Evolutionary conservation across 2,797 vertebrate species (phyloP).

Genomic region (Mycteria americana): DNA sequence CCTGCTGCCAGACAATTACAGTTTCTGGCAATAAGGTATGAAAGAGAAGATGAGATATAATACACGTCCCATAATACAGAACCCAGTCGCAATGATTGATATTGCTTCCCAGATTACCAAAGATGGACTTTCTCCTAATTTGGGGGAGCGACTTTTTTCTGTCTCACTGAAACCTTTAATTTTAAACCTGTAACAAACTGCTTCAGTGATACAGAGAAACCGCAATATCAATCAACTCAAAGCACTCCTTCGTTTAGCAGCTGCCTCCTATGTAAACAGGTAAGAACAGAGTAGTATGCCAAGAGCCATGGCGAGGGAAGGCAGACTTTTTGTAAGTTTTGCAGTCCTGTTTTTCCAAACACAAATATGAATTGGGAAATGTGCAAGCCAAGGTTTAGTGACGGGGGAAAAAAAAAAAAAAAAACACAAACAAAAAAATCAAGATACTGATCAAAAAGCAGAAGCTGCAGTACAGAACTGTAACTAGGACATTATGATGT

Average conservation of each 20-base stretch:
- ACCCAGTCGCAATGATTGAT: not conserved
- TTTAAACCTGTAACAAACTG: not conserved
- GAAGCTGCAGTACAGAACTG: not conserved
- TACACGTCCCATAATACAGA: not conserved
- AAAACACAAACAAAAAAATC: not conserved
- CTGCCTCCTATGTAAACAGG: not conserved
- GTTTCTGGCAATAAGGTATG: not conserved
- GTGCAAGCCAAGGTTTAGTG: not conserved
- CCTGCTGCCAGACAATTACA: constrained; percentile 12
- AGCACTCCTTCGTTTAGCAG: not conserved
- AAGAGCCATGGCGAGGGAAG: not conserved
- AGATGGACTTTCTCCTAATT: not conserved
- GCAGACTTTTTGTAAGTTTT: not conserved
- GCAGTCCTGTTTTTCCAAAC: not conserved
- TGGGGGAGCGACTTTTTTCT: not conserved
- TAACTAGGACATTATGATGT: not conserved
- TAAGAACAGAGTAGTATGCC: not conserved
- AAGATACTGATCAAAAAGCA: not conserved
- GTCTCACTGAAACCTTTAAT: not conserved
- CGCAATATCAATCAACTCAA: not conserved
- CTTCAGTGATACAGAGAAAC: not conserved
- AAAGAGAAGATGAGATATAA: not conserved
- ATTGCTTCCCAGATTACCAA: not conserved
- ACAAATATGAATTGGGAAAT: not conserved
- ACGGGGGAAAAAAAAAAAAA: not conserved